Base-by-base conservation (phyloP, 2,797 vertebrate genomes). In the Protosalanx chinensis region DNA sequence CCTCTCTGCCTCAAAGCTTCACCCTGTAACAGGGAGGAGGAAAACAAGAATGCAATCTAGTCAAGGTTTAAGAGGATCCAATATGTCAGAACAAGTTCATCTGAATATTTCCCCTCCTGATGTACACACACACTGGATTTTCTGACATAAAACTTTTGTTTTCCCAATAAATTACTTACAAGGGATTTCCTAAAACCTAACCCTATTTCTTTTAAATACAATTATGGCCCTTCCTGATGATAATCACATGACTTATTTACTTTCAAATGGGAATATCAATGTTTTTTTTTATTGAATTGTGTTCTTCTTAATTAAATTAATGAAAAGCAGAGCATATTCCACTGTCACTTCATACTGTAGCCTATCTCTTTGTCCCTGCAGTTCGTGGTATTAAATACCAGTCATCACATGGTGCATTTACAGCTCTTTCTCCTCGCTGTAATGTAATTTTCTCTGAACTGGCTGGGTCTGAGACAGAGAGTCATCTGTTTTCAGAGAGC, bases 331-430 rank as follows among this genome's bases (percentile, higher is more conserved):
- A 63, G 57, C 27, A 73, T 73, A 56, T 37, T 72, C 32, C 0
- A 53, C 64, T 13, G 3, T 33, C 29, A 23, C 16, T 29, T 35
- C 51, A 10, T 41, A 16, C 51, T 51, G 23, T 13, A 18, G 4
- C 61, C 29, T 29, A 30, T 32, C 70, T 37, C 65, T 57, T 64
- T 30, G 32, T 37, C 46, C 46, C 15, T 23, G 62, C 27, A 71
- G 58, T 76, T 76, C 32, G 49, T 18, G 57, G 73, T 71, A 75
- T 75, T 70, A 62, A 75, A 71, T 75, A 71, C 57, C 56, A 37
- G 13, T 23, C 37, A 46, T 71, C 68, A 71, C 74, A 75, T 67
- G 64, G 20, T 35, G 20, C 35, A 64, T 37, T 67, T 33, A 35
- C 62, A 60, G 23, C 37, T 62, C 29, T 57, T 56, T 59, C 35